Evolutionary conservation across 2,113 vertebrate genomes (phyloP).

Genomic region (Lamprologus tigripictilis): DNA sequence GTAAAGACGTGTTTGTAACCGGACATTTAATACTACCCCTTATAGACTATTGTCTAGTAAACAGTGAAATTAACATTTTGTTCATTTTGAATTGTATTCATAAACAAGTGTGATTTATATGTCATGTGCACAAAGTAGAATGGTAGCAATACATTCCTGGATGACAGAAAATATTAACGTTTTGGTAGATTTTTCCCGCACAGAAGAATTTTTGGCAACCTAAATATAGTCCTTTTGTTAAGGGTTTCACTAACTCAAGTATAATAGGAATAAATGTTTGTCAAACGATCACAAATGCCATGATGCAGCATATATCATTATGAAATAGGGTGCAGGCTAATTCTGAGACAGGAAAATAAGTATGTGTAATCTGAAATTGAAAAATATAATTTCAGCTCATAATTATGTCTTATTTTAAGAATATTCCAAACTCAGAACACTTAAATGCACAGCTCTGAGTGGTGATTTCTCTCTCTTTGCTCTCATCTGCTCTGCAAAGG

Average conservation of each 20-base stretch:
- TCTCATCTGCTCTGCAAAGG: neutral
- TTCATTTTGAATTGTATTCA: neutral
- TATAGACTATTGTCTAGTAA: neutral
- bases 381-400: neutral
- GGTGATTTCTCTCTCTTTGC: neutral
- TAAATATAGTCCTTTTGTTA: neutral
- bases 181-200: neutral
- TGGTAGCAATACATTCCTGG: neutral
- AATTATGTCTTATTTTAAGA: neutral
- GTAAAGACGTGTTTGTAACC: neutral
- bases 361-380: neutral
- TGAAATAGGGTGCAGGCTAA: neutral
- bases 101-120: neutral
- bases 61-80: neutral
- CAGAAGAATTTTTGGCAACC: neutral
- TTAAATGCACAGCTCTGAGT: neutral
- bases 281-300: neutral
- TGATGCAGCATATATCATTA: neutral
- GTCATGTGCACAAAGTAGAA: neutral
- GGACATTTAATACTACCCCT: neutral
- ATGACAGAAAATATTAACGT: neutral
- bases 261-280: neutral
- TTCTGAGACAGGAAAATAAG: neutral
- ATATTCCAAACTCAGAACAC: neutral
- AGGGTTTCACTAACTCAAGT: neutral